Conservation (phyloP, 2,888 invertebrate genomes). For the Tuta absoluta region DNA sequence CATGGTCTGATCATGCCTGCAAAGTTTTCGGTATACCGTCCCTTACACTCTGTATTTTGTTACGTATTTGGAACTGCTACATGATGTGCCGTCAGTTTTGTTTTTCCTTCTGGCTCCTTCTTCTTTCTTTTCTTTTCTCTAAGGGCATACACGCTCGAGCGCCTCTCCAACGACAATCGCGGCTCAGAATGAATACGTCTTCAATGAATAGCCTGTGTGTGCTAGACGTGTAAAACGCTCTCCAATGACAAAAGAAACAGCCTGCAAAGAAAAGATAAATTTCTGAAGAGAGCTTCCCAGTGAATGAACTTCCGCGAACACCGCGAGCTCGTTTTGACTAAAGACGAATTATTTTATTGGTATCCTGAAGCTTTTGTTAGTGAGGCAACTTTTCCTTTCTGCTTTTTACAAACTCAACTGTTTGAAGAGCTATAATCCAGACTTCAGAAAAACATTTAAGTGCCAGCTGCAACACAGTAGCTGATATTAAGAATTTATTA, state of each 20-base stretch:
- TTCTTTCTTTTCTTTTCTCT: no score
- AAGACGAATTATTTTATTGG: conserved; percentile 7
- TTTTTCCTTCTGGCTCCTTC: no score
- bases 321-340: background rate
- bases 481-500: background rate
- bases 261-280: conserved; percentile 4
- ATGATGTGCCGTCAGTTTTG: no score
- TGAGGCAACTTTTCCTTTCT: background rate
- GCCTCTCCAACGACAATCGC: conserved; percentile 21
- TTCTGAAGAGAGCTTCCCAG: background rate
- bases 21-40: no score
- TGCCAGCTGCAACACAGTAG: background rate
- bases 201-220: conserved; percentile 16
- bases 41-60: no score
- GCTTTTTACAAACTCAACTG: background rate
- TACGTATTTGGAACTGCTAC: no score
- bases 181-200: conserved; percentile 20
- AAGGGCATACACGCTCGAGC: conserved; percentile 18
- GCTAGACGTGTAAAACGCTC: conserved; percentile 16
- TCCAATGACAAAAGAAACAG: conserved; percentile 10
- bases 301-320: conserved; percentile 2
- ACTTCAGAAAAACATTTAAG: background rate
- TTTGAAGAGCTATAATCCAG: background rate
- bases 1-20: no score
- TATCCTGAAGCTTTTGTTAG: background rate